These are phyloP conservation scores for Saxidomus purpurata DNA, from an alignment of 1,140 invertebrate genomes.

Conservation along the genomic window DNA sequence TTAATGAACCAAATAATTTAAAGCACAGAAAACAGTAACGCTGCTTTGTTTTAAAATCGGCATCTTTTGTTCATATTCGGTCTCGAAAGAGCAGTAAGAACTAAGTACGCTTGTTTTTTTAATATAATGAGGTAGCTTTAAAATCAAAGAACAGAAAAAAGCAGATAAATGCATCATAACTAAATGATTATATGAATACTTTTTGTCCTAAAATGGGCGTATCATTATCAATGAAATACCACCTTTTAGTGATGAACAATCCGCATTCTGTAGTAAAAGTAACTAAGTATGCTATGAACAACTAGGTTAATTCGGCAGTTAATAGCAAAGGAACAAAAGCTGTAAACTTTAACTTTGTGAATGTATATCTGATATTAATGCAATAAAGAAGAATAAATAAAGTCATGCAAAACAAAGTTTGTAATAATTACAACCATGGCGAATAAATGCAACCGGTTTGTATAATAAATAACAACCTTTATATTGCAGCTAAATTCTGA, in stretches of 20 bases:
- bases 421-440: background rate
- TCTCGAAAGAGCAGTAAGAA: too few species aligned
- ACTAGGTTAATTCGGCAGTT: too few species aligned
- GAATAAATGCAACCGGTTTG: constrained; percentile 22
- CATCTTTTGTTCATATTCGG: background rate
- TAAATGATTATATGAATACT: background rate
- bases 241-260: too few species aligned
- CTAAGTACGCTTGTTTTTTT: background rate
- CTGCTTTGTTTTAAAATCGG: background rate
- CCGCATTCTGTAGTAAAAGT: too few species aligned
- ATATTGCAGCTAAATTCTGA: background rate
- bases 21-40: background rate
- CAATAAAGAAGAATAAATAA: background rate
- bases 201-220: too few species aligned
- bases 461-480: constrained; percentile 13
- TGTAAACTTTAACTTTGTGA: too few species aligned
- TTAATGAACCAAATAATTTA: background rate
- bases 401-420: background rate
- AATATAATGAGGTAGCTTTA: background rate
- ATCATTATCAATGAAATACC: too few species aligned
- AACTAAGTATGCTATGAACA: too few species aligned
- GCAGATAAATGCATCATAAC: background rate
- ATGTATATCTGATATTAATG: background rate
- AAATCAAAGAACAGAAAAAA: background rate
- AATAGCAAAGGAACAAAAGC: too few species aligned